Evolutionary conservation across 2,113 vertebrate genomes (phyloP).

Genomic region (Pluvianellus socialis): DNA sequence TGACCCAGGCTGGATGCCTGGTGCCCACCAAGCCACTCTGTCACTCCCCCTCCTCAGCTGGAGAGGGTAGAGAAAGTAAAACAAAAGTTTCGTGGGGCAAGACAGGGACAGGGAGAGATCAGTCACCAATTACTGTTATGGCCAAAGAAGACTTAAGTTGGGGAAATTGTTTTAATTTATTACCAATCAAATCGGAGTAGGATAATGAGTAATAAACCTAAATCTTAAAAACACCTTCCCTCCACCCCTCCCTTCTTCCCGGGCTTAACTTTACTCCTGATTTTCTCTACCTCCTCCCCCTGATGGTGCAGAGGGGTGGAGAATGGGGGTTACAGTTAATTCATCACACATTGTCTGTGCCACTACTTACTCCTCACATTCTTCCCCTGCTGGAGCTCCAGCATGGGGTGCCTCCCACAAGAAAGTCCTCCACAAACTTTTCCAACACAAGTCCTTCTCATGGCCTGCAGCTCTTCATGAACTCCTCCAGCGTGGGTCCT

Average conservation of each 20-base stretch:
- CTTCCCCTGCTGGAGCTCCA: neutral
- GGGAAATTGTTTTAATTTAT: neutral
- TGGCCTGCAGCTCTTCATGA: neutral
- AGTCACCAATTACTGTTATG: too few relatives aligned
- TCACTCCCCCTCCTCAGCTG: neutral
- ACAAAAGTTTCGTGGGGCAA: neutral
- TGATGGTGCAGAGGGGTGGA: neutral
- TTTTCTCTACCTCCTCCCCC: neutral
- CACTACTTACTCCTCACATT: neutral
- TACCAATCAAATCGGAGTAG: neutral
- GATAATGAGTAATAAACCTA: neutral
- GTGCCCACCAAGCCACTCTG: neutral
- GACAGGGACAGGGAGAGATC: neutral
- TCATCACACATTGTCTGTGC: neutral
- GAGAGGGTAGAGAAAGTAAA: neutral
- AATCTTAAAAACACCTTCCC: neutral
- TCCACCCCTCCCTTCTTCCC: neutral
- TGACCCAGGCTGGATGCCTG: neutral
- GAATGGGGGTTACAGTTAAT: neutral
- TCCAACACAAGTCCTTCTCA: neutral
- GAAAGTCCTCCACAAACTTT: neutral
- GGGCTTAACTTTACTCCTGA: neutral
- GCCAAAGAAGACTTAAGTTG: neutral
- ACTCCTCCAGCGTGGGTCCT: neutral
- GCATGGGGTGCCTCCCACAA: neutral